Conservation (phyloP, 2,888 invertebrate species). For the Dusona sp. region DNA sequence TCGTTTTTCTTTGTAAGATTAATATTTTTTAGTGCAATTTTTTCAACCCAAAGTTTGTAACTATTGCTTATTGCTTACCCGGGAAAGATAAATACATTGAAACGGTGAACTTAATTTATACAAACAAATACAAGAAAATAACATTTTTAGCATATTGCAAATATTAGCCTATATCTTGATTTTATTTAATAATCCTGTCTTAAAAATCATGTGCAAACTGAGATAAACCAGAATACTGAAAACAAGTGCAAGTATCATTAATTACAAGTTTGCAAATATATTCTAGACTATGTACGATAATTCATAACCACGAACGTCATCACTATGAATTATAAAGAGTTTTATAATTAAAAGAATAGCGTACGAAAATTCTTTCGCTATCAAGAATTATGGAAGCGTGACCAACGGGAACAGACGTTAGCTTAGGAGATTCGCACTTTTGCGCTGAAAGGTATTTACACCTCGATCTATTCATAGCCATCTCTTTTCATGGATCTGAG, state of each 20-base stretch:
- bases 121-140: neutral
- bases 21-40: neutral
- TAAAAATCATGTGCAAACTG: neutral
- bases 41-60: neutral
- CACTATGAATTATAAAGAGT: constrained; percentile 48
- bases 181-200: neutral
- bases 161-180: neutral
- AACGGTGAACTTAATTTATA: neutral
- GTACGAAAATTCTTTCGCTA: constrained; percentile 30
- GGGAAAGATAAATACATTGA: neutral
- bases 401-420: constrained; percentile 45
- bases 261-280: constrained; percentile 17
- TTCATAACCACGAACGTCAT: constrained; percentile 36
- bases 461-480: constrained; percentile 36
- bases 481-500: constrained; percentile 22
- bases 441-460: constrained; percentile 56
- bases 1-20: neutral
- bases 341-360: constrained; percentile 52
- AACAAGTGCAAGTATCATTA: constrained; percentile 15
- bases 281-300: constrained; percentile 4
- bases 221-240: neutral
- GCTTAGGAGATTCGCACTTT: constrained; percentile 50
- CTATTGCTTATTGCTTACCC: neutral
- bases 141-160: neutral
- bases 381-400: constrained; percentile 54